Conservation (phyloP, 1,140 invertebrate genomes). For the Lerema accius region DNA sequence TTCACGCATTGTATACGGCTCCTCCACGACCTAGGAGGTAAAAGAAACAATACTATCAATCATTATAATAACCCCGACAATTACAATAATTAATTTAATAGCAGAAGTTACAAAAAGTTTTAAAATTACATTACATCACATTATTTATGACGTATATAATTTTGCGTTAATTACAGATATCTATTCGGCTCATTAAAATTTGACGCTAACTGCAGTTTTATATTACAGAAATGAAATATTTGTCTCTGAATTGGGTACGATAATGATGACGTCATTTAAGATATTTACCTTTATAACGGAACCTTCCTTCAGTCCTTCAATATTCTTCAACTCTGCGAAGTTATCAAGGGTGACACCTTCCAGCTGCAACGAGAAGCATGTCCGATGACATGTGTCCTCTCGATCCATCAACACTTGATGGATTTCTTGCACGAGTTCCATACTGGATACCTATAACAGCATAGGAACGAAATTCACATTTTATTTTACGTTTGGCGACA, state of each 20-base stretch:
- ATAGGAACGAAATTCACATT: background rate
- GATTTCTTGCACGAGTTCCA: slow-evolving; percentile 99
- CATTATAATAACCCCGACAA: background rate
- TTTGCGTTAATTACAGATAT: too few relatives aligned
- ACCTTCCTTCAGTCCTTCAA: slow-evolving; percentile 97
- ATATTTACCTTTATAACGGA: slow-evolving; percentile 92
- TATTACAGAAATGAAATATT: too few relatives aligned
- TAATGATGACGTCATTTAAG: too few relatives aligned
- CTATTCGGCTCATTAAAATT: too few relatives aligned
- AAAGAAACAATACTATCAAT: slow-evolving; percentile 13
- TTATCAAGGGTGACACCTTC: slow-evolving; percentile 97
- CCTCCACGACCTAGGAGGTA: slow-evolving; percentile 88
- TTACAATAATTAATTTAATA: too few relatives aligned
- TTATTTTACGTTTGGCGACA: too few relatives aligned
- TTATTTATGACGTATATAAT: too few relatives aligned
- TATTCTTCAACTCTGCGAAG: slow-evolving; percentile 98
- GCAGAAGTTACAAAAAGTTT: too few relatives aligned
- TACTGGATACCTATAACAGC: slow-evolving; percentile 91
- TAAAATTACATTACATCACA: too few relatives aligned
- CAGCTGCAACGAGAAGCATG: slow-evolving; percentile 98
- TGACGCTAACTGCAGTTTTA: too few relatives aligned
- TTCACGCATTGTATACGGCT: slow-evolving; percentile 98
- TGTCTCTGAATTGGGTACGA: too few relatives aligned
- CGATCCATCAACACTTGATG: slow-evolving; percentile 98
- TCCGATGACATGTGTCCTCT: slow-evolving; percentile 98